Evolutionary conservation across 2,113 vertebrate species (phyloP).

Genomic region (Indri indri): DNA sequence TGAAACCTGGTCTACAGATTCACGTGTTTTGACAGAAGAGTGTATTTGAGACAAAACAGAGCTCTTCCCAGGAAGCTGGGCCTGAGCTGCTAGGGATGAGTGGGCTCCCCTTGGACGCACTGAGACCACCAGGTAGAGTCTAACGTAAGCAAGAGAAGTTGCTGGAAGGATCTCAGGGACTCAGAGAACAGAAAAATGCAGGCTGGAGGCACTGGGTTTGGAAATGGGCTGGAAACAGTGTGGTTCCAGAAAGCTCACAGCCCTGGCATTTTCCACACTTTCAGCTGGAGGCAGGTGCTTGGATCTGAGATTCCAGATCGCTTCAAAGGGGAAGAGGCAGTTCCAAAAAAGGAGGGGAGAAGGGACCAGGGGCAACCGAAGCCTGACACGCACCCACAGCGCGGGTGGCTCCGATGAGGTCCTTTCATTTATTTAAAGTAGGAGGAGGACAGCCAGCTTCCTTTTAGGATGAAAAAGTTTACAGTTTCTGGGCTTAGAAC

Average conservation of each 20-base stretch:
- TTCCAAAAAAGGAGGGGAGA: not conserved
- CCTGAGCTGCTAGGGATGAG: rapidly evolving
- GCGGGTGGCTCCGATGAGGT: not conserved
- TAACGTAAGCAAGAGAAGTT: not conserved
- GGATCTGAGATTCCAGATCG: not conserved
- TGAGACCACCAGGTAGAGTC: not conserved
- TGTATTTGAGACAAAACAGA: not conserved
- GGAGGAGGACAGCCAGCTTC: not conserved
- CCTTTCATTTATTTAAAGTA: not conserved
- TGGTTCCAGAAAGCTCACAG: not conserved
- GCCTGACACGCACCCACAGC: rapidly evolving
- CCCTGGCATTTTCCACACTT: too few species aligned
- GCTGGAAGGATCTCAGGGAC: not conserved
- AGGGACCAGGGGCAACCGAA: rapidly evolving
- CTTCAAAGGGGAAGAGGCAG: not conserved
- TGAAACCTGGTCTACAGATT: not conserved
- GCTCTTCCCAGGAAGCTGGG: not conserved
- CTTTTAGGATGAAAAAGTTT: not conserved
- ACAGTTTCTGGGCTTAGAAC: not conserved
- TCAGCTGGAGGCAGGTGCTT: not conserved
- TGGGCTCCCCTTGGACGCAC: rapidly evolving
- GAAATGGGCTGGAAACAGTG: not conserved
- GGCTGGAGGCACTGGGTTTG: not conserved
- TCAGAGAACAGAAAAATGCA: not conserved
- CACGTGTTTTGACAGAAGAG: not conserved